Base-by-base conservation (phyloP, 2,797 vertebrate genomes). In the Catamblyrhynchus diadema region DNA sequence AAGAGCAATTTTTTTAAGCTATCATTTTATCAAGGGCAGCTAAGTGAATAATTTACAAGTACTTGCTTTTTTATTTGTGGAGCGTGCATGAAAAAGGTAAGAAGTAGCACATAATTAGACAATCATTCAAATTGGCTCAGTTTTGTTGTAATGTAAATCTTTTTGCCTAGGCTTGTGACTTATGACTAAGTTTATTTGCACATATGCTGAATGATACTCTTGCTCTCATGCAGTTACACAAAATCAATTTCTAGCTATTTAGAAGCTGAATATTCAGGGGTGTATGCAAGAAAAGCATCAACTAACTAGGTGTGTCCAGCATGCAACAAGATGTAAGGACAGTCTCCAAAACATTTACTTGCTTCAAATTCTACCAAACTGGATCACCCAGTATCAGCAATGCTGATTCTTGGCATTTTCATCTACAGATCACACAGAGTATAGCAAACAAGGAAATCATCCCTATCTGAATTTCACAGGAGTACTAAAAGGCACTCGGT, bases 11-110 rank as follows among this genome's bases (percentile, higher is more conserved):
- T 70, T 66, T 83, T 94, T 7, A 75, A 92, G 81, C 42, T 67
- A 82, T 73, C 56, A 28, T 53, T 85, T 85, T 87, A 83, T 87
- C 64, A 94, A 85, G 72, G 51, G 42, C 57, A 89, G 22, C 48
- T 67, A 82, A 94, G 75, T 88, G 61, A 94, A 78, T 96, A 95
- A 92, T 87, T 93, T 89, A 91, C 44, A 85, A 87, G 37, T 80
- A 84, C 32, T 53, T 72, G 14, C 0, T 6, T 37, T 84, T 85
- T 77, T 25, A 47, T 70, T 92, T 89, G 53, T 18, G 30, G 18
- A 69, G 4, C 14, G 8, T 53, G 65, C 41, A 80, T 27, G 48
- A 85, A 71, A 80, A 91, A 77, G 37, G 27, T 16, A 75, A 69
- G 32, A 78, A 83, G 82, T 56, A 62, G 23, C 27, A 27, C 66